Evolutionary conservation across 1,140 invertebrate species (phyloP).

Genomic region (Schmidtea mediterranea): DNA sequence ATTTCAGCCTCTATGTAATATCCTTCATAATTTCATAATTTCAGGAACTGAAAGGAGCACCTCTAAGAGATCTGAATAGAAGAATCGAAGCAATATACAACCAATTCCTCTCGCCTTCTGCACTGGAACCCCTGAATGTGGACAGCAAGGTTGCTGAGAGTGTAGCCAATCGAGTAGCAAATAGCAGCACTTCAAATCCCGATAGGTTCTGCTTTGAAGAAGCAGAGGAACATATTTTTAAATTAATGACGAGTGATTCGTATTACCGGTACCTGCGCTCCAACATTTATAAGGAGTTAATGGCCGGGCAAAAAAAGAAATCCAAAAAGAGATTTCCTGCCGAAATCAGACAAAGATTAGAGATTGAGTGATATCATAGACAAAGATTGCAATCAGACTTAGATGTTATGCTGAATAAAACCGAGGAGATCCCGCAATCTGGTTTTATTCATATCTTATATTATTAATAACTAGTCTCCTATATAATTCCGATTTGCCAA

Average conservation of each 20-base stretch:
- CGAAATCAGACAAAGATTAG: neutral
- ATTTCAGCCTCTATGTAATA: neutral
- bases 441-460: no score
- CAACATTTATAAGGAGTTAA: constrained; percentile 91
- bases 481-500: no score
- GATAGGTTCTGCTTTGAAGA: constrained; percentile 29
- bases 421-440: no score
- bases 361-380: no score
- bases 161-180: constrained; percentile 10
- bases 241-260: constrained; percentile 93
- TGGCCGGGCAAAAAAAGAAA: constrained; percentile 78
- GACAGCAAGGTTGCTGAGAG: constrained; percentile 39
- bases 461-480: no score
- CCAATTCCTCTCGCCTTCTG: constrained; percentile 69
- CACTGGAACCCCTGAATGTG: constrained; percentile 80
- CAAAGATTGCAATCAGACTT: no score
- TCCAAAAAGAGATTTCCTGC: constrained; percentile 3
- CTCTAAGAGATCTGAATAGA: neutral
- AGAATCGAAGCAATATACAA: constrained; percentile 27
- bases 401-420: no score
- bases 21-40: constrained; percentile 1
- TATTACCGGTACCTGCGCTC: constrained; percentile 87
- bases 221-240: constrained; percentile 72
- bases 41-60: constrained; percentile 1
- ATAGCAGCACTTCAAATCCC: neutral